Conservation (phyloP, 2,888 invertebrate species). For the Drosophila falleni region DNA sequence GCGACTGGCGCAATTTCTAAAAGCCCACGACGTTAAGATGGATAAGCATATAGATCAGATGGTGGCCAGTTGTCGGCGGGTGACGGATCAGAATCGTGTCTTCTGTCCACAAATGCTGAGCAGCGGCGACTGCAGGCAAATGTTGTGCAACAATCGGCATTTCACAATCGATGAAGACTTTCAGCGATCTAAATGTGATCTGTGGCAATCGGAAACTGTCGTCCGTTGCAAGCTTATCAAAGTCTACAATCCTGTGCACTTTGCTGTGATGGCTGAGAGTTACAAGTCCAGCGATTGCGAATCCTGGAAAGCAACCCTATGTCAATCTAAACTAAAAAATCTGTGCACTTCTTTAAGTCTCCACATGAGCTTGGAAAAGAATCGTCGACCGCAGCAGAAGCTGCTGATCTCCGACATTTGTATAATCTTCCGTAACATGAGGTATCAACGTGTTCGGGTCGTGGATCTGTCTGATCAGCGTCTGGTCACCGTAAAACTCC, state of each 20-base stretch:
- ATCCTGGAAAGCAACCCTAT: slow-evolving; percentile 31
- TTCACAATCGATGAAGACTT: slow-evolving; percentile 21
- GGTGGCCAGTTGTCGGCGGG: slow-evolving; percentile 19
- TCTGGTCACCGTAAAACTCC: slow-evolving; percentile 38
- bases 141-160: slow-evolving; percentile 48
- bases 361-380: slow-evolving; percentile 35
- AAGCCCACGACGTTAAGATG: slow-evolving; percentile 34
- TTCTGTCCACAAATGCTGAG: slow-evolving; percentile 31
- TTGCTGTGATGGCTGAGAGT: slow-evolving; percentile 38
- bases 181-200: not conserved
- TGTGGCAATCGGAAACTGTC: slow-evolving; percentile 8
- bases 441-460: slow-evolving; percentile 52
- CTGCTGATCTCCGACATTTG: slow-evolving; percentile 44
- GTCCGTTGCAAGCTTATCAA: slow-evolving; percentile 44
- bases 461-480: slow-evolving; percentile 28
- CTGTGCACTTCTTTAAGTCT: slow-evolving; percentile 11
- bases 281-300: slow-evolving; percentile 17
- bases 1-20: slow-evolving; percentile 42
- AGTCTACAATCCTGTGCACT: slow-evolving; percentile 40
- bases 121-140: slow-evolving; percentile 37
- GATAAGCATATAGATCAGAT: slow-evolving; percentile 10
- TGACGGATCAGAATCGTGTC: not conserved
- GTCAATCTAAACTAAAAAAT: not conserved
- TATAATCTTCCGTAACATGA: slow-evolving; percentile 15
- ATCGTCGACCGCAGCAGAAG: slow-evolving; percentile 1